phyloP scores from a whole-genome alignment of 30 jellyfish, hydroid and myxozoan genomes.

The Aurelia aurita region DNA sequence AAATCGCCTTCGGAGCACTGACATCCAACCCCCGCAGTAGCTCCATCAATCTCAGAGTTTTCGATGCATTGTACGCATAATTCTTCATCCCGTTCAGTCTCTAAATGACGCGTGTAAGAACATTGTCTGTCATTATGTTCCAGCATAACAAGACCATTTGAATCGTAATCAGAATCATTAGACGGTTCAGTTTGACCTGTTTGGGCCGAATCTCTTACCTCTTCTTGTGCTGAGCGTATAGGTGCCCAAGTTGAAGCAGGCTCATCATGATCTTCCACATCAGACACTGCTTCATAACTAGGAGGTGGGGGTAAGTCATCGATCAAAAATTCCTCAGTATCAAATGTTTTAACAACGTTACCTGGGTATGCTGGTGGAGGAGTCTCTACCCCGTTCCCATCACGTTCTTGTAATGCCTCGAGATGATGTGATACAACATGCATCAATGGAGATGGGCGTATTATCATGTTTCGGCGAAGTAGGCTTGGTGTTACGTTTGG shows the following conservation, averaged over 20 bases:
- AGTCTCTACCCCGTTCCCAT: conserved; percentile 49
- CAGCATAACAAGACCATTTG: background rate
- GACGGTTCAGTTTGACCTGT: conserved; percentile 1
- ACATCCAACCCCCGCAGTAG: background rate
- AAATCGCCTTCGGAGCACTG: conserved; percentile 13
- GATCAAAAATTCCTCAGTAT: conserved; percentile 24
- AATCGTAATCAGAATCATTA: background rate
- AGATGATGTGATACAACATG: conserved; percentile 31
- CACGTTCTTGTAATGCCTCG: conserved; percentile 77
- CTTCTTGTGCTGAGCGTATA: background rate
- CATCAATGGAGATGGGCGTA: conserved; percentile 38
- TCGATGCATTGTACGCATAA: conserved; percentile 42
- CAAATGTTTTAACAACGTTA: conserved; percentile 3
- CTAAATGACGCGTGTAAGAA: too few species aligned
- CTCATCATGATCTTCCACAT: conserved; percentile 38
- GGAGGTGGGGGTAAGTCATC: conserved; percentile 74
- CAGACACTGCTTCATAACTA: conserved; percentile 56
- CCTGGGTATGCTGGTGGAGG: conserved; percentile 83
- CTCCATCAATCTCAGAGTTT: conserved; percentile 3
- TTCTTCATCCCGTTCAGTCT: too few species aligned
- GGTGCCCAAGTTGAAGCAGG: conserved; percentile 49
- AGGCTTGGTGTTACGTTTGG: conserved; percentile 69
- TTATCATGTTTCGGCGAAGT: conserved; percentile 22
- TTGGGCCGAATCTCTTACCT: background rate
- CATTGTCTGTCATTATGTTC: background rate